Conservation (phyloP, 2,113 vertebrate genomes). For the Coryphaenoides rupestris region DNA sequence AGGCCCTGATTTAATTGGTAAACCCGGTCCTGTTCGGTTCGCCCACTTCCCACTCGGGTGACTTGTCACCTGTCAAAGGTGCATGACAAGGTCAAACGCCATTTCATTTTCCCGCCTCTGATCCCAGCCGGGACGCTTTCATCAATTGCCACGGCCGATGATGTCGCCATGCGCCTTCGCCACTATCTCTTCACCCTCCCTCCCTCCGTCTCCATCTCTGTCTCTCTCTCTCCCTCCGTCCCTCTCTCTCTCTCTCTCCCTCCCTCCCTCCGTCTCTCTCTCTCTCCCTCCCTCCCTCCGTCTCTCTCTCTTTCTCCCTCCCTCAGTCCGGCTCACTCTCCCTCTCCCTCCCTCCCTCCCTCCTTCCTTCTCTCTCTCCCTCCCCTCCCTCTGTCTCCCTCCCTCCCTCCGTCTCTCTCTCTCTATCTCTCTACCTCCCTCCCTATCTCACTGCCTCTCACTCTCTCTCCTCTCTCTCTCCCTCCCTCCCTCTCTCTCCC, state of each 20-base stretch:
- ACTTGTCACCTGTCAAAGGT: slow-evolving; percentile 20
- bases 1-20: too few relatives aligned
- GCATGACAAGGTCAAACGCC: slow-evolving; percentile 62
- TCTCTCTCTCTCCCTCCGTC: neutral
- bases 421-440: neutral
- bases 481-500: neutral
- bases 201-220: neutral
- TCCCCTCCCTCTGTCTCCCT: too few relatives aligned
- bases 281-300: neutral
- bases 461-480: too few relatives aligned
- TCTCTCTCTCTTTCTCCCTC: too few relatives aligned
- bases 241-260: neutral
- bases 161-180: neutral
- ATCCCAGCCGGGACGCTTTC: slow-evolving; percentile 51
- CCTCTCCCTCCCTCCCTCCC: neutral
- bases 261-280: neutral
- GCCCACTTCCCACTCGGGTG: too few relatives aligned
- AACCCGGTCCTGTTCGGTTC: too few relatives aligned
- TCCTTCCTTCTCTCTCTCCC: too few relatives aligned
- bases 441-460: too few relatives aligned
- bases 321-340: neutral
- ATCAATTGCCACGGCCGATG: slow-evolving; percentile 36
- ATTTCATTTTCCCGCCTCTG: slow-evolving; percentile 66
- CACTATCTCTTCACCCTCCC: neutral
- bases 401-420: neutral